phyloP scores from a whole-genome alignment of 2,888 invertebrate genomes.

The Macrosoma leucophasiata region DNA sequence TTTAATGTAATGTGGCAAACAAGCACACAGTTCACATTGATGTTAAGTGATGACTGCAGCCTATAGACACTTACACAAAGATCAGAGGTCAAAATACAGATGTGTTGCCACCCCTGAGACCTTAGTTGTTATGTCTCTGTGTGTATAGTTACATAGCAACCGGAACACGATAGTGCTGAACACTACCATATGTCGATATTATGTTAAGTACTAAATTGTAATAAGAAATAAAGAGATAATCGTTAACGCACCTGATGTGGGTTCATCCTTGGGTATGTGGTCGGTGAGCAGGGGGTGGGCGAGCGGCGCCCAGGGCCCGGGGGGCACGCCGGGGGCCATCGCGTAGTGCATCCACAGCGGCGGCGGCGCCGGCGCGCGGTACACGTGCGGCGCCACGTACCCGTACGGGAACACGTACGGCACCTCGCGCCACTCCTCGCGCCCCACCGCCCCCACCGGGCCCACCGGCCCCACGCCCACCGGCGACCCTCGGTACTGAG shows the following conservation, averaged over 20 bases:
- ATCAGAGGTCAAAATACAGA: no score
- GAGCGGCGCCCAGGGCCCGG: constrained; percentile 73
- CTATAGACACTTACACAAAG: no score
- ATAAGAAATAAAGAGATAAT: no score
- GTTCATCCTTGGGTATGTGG: constrained; percentile 75
- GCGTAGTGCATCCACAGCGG: constrained; percentile 69
- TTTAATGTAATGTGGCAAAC: no score
- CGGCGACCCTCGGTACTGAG: constrained; percentile 29
- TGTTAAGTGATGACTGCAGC: no score
- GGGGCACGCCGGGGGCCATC: constrained; percentile 55
- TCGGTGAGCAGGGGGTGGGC: constrained; percentile 64
- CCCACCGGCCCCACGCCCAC: constrained; percentile 25
- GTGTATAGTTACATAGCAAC: no score
- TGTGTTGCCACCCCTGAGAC: no score
- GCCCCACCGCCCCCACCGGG: constrained; percentile 27
- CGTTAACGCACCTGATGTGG: constrained; percentile 74
- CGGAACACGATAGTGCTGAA: no score
- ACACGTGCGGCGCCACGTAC: constrained; percentile 59
- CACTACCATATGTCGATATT: no score
- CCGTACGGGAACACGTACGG: constrained; percentile 56
- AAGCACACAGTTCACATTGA: no score
- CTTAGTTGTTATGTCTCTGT: no score
- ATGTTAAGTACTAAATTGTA: no score
- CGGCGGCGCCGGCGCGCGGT: constrained; percentile 50
- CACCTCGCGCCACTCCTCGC: constrained; percentile 47